Evolutionary conservation across 2,113 vertebrate species (phyloP).

Genomic region (Parus major): DNA sequence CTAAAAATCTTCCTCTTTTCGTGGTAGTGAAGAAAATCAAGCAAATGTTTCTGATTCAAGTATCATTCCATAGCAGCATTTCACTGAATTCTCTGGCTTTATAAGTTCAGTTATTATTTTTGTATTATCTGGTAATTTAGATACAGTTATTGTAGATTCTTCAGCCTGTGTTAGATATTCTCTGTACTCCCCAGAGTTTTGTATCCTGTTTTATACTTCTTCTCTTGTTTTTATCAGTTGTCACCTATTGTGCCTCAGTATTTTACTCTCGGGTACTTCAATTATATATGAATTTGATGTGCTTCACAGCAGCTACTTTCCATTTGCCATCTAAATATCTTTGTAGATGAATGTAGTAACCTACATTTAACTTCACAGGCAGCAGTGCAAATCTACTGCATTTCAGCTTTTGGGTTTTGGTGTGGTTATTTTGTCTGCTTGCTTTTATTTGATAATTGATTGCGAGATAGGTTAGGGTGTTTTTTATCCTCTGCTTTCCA

Average conservation of each 20-base stretch:
- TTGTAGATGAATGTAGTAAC: constrained; percentile 62
- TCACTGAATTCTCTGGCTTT: constrained; percentile 14
- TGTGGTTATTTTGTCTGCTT: not conserved
- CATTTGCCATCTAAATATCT: constrained; percentile 71
- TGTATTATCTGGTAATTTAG: constrained; percentile 70
- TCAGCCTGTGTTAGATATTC: constrained; percentile 59
- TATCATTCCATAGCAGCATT: not conserved
- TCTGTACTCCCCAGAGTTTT: constrained; percentile 61
- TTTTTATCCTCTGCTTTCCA: not conserved
- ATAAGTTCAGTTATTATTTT: constrained; percentile 52
- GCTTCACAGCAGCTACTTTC: constrained; percentile 63
- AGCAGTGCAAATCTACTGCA: constrained; percentile 22
- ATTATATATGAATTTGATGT: constrained; percentile 76
- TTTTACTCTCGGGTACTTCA: constrained; percentile 76
- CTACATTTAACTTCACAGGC: constrained; percentile 66
- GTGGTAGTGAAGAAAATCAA: not conserved
- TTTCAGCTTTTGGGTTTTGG: not conserved
- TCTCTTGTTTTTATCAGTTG: constrained; percentile 74
- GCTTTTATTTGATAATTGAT: constrained; percentile 33
- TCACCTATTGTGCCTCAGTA: constrained; percentile 71
- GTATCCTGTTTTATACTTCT: constrained; percentile 68
- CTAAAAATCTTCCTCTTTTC: not conserved
- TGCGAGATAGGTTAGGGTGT: not conserved
- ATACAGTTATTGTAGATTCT: constrained; percentile 68
- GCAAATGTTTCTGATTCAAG: not conserved